phyloP scores from a whole-genome alignment of 2,113 vertebrate species.

The Sinocyclocheilus anophthalmus region DNA sequence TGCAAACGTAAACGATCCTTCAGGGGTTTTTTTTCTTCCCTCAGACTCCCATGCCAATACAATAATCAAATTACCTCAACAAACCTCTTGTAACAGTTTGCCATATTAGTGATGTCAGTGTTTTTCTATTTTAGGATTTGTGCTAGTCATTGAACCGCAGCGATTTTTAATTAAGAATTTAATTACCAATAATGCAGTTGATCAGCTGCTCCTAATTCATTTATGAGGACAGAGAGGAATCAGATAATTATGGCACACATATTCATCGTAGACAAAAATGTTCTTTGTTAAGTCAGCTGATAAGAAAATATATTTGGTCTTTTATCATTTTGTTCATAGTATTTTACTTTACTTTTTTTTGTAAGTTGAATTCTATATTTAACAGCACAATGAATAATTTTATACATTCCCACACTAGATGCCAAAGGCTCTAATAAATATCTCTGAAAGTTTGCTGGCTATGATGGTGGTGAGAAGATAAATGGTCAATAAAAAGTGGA shows the following conservation, averaged over 20 bases:
- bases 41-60: conserved; percentile 11
- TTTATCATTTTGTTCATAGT: neutral
- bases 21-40: neutral
- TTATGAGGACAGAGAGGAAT: conserved; percentile 30
- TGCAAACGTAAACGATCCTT: conserved; percentile 31
- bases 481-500: conserved; percentile 3
- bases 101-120: conserved; percentile 26
- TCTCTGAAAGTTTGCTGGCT: neutral
- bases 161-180: conserved; percentile 57
- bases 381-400: neutral
- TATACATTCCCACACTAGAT: neutral
- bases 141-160: conserved; percentile 44
- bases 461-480: conserved; percentile 24
- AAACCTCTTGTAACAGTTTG: conserved; percentile 14
- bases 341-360: neutral
- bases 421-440: neutral
- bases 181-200: conserved; percentile 55
- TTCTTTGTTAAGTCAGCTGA: conserved; percentile 27
- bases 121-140: conserved; percentile 21
- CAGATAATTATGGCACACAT: conserved; percentile 37
- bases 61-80: conserved; percentile 5
- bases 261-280: conserved; percentile 28
- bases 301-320: conserved; percentile 14
- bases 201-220: conserved; percentile 51
- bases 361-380: neutral